Evolutionary conservation across 2,888 invertebrate species (phyloP), one percentile per base, ranked within the genome.

Genomic region (Lycia hirtaria): DNA sequence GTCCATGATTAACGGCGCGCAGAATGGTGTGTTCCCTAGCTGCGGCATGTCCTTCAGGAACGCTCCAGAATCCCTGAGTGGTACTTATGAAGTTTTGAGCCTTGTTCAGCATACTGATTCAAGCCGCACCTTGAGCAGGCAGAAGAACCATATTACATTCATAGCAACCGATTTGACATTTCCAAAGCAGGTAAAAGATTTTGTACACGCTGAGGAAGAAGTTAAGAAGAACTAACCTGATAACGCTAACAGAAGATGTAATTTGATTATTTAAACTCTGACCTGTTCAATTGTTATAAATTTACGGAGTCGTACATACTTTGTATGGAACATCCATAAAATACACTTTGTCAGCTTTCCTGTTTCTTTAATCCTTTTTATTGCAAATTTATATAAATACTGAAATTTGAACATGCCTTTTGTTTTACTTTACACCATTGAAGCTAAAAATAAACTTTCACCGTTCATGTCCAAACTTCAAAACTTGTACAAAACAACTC

Each of bases 71-170:
- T 68, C 67, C 0, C 58, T 66, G 30, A 74, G 76, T 37, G 85
- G 85, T 0, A 78, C 79, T 0, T 86, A 85, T 30, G 76, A 82
- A 56, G 60, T 85, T 4, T 20, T 74, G 10, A 80, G 83, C 1
- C 38, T 73, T 5, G 78, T 80, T 0, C 19, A 64, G 0, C 72
- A 77, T 0, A 17, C 28, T 1, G 73, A 75, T 10, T 65, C 59
- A 15, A 72, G 68, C 3, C 35, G 64, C 0, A 69, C 65, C 2
- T 12, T 85, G 7, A 78, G 78, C 0, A 73, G 74, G 10, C 71
- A 75, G 60, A 75, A 63, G 28, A 76, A 73, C 66, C 75, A 80
- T 41, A 33, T 84, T n/a, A 74, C 62, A 5, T 65, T 83, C 19
- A 55, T 53, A 3, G 65, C 68, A 12, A 65, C 56, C 17, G 67